Evolutionary conservation across 2,113 vertebrate species (phyloP).

Genomic region (Podarcis muralis): DNA sequence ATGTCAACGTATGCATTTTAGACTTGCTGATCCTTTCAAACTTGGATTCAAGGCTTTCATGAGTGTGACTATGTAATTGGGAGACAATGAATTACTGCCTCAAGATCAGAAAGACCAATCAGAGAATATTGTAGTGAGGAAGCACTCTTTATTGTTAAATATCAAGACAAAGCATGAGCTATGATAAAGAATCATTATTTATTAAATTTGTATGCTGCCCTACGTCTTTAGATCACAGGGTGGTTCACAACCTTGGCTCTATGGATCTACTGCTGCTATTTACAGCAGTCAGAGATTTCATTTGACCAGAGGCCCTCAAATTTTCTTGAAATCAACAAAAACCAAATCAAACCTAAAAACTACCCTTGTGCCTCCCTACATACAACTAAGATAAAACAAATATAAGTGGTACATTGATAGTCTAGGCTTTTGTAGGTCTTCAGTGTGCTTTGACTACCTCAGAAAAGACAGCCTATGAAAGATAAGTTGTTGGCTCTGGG

Average conservation of each 20-base stretch:
- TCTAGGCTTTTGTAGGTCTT: background rate
- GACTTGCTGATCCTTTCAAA: background rate
- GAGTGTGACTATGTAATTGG: constrained; percentile 5
- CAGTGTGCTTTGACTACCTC: background rate
- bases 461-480: background rate
- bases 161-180: background rate
- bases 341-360: too few relatives aligned
- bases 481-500: background rate
- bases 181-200: background rate
- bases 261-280: background rate
- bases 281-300: background rate
- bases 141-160: background rate
- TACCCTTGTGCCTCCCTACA: background rate
- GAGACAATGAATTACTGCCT: background rate
- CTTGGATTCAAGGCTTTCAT: background rate
- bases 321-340: background rate
- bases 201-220: background rate
- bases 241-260: background rate
- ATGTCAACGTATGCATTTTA: background rate
- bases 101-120: background rate
- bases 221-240: background rate
- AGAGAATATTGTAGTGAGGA: background rate
- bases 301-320: background rate
- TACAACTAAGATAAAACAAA: background rate
- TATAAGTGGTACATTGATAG: background rate